Base-by-base conservation (phyloP, 2,113 vertebrate genomes). In the Crotophaga sulcirostris region DNA sequence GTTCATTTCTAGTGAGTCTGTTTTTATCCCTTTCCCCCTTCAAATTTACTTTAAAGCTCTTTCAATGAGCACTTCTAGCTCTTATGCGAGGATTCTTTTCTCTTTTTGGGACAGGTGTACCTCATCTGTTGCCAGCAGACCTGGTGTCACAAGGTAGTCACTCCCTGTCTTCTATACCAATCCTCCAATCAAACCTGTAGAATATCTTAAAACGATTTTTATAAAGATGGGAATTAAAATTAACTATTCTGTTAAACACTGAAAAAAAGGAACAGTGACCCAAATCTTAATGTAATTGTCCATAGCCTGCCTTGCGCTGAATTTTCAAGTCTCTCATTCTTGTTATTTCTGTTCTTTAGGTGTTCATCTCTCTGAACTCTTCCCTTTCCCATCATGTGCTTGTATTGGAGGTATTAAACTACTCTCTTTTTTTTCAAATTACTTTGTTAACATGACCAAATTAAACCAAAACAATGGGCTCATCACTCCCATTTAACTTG, bases 241-340 rank as follows among this genome's bases (percentile, higher is more conserved):
- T n/a, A 3, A 3, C n/a, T 45, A 40, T 49, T 84, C 24, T 69
- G 6, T 52, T 66, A 69, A 80, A 69, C 11, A 33, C 5, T 66
- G 28, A 21, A 58, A 86, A 77, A 16, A 15, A 79, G 11, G 4
- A 85, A 18, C 2, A 56, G 13, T 67, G 2, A 47, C 2, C 1
- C 16, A 58, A 20, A 24, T 84, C 42, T 84, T 28, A 45, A 19
- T 10, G 25, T 40, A 80, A 76, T 58, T 5, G 0, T 13, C 14
- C 1, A 0, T 34, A 42, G 0, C 5, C 16, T 60, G 23, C 6
- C 14, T 54, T 42, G 16, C 58, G 21, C 2, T 62, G 29, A 34
- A 33, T 16, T 74, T 84, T 59, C 26, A 34, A 7, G 8, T 40
- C 16, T 56, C 13, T 94, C 40, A 2, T 8, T 10, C 20, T 70